Evolutionary conservation across 1,140 invertebrate species (phyloP).

Genomic region (Scylla paramamosain): DNA sequence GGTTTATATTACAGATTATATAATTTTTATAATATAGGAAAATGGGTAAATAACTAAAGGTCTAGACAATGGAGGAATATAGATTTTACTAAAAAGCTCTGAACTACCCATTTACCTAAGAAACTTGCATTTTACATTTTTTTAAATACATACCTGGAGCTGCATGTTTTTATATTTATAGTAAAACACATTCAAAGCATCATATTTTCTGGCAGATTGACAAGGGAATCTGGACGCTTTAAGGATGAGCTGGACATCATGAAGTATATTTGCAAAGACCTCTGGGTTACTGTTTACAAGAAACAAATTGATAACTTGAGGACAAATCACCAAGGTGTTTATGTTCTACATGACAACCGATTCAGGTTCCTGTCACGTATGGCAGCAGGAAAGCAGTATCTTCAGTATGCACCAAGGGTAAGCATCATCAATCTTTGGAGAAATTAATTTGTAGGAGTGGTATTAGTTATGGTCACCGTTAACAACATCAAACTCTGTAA

Average conservation of each 20-base stretch:
- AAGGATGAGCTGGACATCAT: constrained; percentile 99
- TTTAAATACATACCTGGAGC: too few relatives aligned
- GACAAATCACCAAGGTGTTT: constrained; percentile 99
- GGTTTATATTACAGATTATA: too few relatives aligned
- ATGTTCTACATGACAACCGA: constrained; percentile 97
- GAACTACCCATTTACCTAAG: too few relatives aligned
- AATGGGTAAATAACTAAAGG: too few relatives aligned
- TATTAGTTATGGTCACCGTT: background rate
- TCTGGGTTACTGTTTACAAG: constrained; percentile 97
- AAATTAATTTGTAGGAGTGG: background rate
- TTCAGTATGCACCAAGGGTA: constrained; percentile 93
- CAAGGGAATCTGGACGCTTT: constrained; percentile 94
- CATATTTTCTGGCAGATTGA: constrained; percentile 84
- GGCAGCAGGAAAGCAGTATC: constrained; percentile 93
- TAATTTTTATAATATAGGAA: too few relatives aligned
- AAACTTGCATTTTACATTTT: too few relatives aligned
- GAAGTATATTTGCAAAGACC: constrained; percentile 99
- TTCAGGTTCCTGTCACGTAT: constrained; percentile 95
- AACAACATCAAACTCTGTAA: background rate
- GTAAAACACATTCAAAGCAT: background rate
- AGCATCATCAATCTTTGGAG: constrained; percentile 17
- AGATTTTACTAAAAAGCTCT: too few relatives aligned
- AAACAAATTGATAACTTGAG: constrained; percentile 99
- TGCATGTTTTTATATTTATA: too few relatives aligned
- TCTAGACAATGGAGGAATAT: too few relatives aligned